Evolutionary conservation across 2,113 vertebrate species (phyloP).

Genomic region (Baryphthengus martii): DNA sequence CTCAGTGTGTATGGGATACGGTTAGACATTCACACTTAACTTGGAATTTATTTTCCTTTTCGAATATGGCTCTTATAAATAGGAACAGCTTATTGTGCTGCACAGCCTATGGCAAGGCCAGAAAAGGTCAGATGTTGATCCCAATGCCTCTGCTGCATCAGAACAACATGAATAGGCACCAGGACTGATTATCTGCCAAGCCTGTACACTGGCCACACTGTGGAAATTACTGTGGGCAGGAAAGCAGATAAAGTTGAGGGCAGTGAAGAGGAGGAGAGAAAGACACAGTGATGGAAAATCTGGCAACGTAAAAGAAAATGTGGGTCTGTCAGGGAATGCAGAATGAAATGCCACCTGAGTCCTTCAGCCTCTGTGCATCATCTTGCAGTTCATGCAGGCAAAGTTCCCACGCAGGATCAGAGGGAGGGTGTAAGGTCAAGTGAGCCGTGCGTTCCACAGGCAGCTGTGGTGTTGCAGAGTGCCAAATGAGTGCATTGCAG

Average conservation of each 20-base stretch:
- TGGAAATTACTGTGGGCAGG: neutral
- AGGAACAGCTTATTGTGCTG: neutral
- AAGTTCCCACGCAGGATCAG: neutral
- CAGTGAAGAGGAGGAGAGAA: neutral
- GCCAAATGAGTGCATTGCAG: slow-evolving; percentile 21
- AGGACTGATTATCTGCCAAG: neutral
- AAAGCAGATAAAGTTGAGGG: neutral
- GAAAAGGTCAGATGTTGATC: neutral
- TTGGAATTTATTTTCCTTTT: neutral
- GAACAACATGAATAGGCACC: neutral
- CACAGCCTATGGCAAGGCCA: neutral
- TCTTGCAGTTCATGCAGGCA: neutral
- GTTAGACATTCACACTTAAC: neutral
- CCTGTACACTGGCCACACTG: neutral
- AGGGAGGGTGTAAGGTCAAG: neutral
- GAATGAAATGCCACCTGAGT: slow-evolving; percentile 22
- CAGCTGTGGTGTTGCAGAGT: neutral
- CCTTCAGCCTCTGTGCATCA: neutral
- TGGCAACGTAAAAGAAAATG: neutral
- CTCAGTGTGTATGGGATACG: neutral
- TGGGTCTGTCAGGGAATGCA: neutral
- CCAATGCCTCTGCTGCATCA: slow-evolving; percentile 24
- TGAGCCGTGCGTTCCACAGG: slow-evolving; percentile 17
- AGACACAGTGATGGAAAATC: neutral
- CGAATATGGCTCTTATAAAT: neutral